Percentiles rank a stretch among this genome's conserved stretches.
Evolutionary conservation across 2,113 vertebrate genomes (phyloP).

Genomic region (Vulpes lagopus): DNA sequence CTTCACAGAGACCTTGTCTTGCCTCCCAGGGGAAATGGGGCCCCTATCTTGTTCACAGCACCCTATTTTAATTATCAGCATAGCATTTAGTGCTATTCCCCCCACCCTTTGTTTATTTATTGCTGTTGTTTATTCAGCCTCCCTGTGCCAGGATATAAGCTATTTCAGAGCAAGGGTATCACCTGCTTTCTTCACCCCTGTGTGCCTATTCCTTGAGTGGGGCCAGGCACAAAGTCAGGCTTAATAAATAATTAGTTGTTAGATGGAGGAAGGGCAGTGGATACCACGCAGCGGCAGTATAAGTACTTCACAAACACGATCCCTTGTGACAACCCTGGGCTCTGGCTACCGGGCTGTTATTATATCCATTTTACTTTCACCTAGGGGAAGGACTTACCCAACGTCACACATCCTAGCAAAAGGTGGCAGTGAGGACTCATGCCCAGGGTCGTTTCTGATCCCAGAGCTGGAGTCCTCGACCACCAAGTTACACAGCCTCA

Average conservation of each 20-base stretch:
- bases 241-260: background rate
- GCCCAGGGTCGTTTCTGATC: background rate
- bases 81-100: no score
- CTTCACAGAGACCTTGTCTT: background rate
- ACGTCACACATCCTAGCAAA: background rate
- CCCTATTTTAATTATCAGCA: background rate
- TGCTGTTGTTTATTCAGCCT: background rate
- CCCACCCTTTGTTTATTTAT: background rate
- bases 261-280: background rate
- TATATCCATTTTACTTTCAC: background rate
- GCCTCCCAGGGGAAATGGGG: background rate
- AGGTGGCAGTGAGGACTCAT: background rate
- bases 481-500: accelerated
- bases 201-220: background rate
- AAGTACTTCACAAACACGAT: background rate
- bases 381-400: background rate
- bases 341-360: no score
- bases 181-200: background rate
- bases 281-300: accelerated
- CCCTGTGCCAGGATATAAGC: accelerated
- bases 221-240: background rate
- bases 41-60: background rate
- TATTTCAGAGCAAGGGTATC: background rate
- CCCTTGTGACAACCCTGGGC: background rate
- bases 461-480: background rate